These are phyloP conservation scores for Platerodrilus igneus DNA, from an alignment of 2,888 invertebrate genomes.

Conservation along the genomic window DNA sequence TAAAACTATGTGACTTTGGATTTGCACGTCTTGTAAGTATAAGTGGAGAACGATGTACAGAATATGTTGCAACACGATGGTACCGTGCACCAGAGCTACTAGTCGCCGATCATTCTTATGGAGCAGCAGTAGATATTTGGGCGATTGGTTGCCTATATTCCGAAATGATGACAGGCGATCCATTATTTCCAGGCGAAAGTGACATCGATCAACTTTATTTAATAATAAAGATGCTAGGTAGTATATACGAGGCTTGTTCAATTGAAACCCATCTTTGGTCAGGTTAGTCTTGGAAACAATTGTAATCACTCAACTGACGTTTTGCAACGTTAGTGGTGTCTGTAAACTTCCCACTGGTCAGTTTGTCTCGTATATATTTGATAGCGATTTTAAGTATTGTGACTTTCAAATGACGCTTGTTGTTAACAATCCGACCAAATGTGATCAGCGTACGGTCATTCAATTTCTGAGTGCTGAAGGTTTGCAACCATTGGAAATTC, in stretches of 20 bases:
- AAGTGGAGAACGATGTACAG: slow-evolving; percentile 76
- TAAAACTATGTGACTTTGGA: slow-evolving; percentile 89
- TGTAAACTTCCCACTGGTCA: too few species aligned
- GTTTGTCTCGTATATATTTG: too few species aligned
- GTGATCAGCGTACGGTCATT: too few species aligned
- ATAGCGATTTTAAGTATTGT: too few species aligned
- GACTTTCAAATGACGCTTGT: too few species aligned
- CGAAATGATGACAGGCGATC: slow-evolving; percentile 83
- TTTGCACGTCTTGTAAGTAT: slow-evolving; percentile 72
- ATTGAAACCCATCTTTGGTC: too few species aligned
- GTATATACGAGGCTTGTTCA: slow-evolving; percentile 30
- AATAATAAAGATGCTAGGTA: slow-evolving; percentile 74
- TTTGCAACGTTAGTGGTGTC: too few species aligned
- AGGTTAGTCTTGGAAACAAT: too few species aligned
- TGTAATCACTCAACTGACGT: too few species aligned
- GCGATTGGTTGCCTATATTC: slow-evolving; percentile 79
- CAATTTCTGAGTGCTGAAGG: too few species aligned
- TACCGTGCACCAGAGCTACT: slow-evolving; percentile 83
- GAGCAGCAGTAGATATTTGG: slow-evolving; percentile 80
- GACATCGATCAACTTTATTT: slow-evolving; percentile 84
- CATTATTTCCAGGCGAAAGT: slow-evolving; percentile 83
- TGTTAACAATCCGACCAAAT: too few species aligned
- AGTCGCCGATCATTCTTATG: slow-evolving; percentile 72
- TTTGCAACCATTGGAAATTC: too few species aligned
- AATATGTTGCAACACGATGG: slow-evolving; percentile 88